Conservation (phyloP, 2,888 invertebrate species). For the Drosophila meridiana region DNA sequence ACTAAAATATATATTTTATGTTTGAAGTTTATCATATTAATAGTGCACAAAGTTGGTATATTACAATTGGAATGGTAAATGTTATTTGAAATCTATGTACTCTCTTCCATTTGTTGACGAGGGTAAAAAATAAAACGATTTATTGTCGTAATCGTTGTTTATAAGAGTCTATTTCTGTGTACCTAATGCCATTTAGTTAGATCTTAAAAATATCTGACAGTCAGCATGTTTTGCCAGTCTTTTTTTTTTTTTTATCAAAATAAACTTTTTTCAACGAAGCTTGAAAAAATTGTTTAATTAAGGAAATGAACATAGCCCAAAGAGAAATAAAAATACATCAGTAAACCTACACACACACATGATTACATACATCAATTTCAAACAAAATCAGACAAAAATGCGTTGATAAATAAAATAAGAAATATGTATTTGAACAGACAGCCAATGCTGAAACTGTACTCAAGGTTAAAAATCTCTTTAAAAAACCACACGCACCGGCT, state of each 20-base stretch:
- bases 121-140: neutral
- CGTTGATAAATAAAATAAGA: constrained; percentile 63
- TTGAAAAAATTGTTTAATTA: constrained; percentile 81
- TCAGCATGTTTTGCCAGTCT: constrained; percentile 25
- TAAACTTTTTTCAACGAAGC: constrained; percentile 65
- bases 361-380: constrained; percentile 46
- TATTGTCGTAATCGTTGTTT: constrained; percentile 2
- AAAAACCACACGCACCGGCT: constrained; percentile 60
- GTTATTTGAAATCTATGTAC: neutral
- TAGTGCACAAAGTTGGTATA: neutral
- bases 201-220: constrained; percentile 1
- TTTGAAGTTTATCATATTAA: neutral
- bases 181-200: neutral
- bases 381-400: constrained; percentile 43
- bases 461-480: constrained; percentile 79
- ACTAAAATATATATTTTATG: neutral
- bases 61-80: too few species aligned
- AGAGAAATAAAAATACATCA: constrained; percentile 51
- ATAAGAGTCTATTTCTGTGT: neutral
- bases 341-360: constrained; percentile 14
- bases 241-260: constrained; percentile 28
- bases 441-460: constrained; percentile 68
- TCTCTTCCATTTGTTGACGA: neutral
- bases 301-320: constrained; percentile 67
- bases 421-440: constrained; percentile 15